Percentiles rank a stretch among this genome's conserved stretches.
Evolutionary conservation across 1,140 invertebrate genomes (phyloP).

Genomic region (Trichonephila clavata): DNA sequence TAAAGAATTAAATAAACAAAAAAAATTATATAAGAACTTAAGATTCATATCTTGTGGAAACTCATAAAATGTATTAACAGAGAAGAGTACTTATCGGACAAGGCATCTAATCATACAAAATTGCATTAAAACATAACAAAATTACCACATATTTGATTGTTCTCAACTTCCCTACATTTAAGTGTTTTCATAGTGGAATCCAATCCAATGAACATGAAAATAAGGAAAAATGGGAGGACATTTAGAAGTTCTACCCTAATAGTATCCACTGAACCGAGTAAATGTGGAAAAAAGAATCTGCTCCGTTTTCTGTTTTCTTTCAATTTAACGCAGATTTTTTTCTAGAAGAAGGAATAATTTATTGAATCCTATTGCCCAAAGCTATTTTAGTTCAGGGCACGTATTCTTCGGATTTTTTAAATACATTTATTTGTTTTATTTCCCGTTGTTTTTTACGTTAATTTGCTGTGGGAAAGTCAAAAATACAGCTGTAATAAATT

Average conservation of each 20-base stretch:
- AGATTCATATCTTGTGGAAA: background rate
- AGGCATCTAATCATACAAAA: background rate
- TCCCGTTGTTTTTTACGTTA: no score
- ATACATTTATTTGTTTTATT: no score
- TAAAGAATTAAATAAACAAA: background rate
- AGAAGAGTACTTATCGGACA: background rate
- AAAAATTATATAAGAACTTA: background rate
- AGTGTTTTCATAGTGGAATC: background rate
- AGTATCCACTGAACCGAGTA: background rate
- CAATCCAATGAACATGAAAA: background rate
- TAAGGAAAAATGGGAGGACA: background rate
- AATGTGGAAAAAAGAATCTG: background rate
- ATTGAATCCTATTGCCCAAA: background rate
- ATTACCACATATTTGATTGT: background rate
- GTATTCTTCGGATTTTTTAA: background rate
- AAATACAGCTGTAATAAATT: no score
- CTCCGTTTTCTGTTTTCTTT: background rate
- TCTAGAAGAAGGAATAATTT: constrained; percentile 23
- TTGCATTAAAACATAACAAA: background rate
- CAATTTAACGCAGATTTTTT: background rate
- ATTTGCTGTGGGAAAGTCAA: no score
- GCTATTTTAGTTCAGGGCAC: background rate
- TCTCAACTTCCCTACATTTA: background rate
- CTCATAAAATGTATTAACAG: background rate
- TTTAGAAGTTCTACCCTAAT: constrained; percentile 14